Conservation (phyloP, 2,888 invertebrate genomes). For the Metopia argyrocephala region DNA sequence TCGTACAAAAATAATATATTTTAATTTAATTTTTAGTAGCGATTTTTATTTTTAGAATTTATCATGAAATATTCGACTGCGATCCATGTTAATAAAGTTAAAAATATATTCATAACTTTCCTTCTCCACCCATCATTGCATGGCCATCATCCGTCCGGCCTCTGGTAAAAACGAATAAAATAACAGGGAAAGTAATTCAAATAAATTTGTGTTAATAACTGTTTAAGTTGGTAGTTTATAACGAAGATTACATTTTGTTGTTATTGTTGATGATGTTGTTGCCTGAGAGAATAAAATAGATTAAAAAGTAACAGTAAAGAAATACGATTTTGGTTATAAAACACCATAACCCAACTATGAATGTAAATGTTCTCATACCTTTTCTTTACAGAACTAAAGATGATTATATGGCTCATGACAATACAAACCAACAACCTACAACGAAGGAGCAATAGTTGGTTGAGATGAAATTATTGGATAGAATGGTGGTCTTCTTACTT, state of each 20-base stretch:
- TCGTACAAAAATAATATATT: no score
- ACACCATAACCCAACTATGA: conserved; percentile 12
- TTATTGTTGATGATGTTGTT: background rate
- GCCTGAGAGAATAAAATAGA: conserved; percentile 61
- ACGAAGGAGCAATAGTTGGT: conserved; percentile 11
- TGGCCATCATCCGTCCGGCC: background rate
- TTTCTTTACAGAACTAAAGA: conserved; percentile 15
- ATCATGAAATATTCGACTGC: background rate
- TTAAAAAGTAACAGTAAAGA: conserved; percentile 57
- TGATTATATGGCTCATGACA: conserved; percentile 45
- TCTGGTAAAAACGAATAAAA: background rate
- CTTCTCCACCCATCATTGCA: background rate
- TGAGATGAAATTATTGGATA: background rate
- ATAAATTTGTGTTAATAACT: conserved; percentile 64
- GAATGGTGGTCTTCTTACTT: conserved; percentile 12
- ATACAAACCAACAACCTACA: no score
- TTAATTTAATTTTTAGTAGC: background rate
- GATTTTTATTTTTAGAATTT: background rate
- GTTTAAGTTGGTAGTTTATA: conserved; percentile 62
- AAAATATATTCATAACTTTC: conserved; percentile 35
- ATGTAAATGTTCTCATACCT: background rate
- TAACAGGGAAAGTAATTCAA: conserved; percentile 51
- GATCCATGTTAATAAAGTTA: background rate
- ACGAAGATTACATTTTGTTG: conserved; percentile 49
- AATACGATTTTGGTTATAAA: conserved; percentile 50